Percentiles rank a stretch among this genome's conserved stretches.
These are phyloP conservation scores for Zeuzera pyrina DNA, from an alignment of 2,888 invertebrate genomes.

Conservation along the genomic window DNA sequence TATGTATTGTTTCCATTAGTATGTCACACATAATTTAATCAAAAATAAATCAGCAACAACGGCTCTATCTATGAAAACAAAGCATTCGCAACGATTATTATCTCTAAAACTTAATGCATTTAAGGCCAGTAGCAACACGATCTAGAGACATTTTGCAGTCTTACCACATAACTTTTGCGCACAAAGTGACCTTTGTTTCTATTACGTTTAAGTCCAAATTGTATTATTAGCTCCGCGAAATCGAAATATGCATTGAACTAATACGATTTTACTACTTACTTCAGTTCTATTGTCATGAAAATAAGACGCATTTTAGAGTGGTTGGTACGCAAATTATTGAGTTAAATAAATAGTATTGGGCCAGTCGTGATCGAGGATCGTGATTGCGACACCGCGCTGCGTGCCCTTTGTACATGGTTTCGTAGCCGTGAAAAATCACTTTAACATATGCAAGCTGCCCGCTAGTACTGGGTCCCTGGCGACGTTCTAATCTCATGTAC, in stretches of 20 bases:
- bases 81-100: conserved; percentile 63
- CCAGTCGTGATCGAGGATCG: conserved; percentile 68
- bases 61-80: conserved; percentile 69
- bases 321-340: conserved; percentile 17
- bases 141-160: conserved; percentile 60
- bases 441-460: conserved; percentile 64
- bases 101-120: conserved; percentile 71
- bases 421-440: conserved; percentile 71
- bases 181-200: conserved; percentile 21
- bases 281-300: background rate
- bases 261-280: too few species aligned
- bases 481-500: conserved; percentile 57
- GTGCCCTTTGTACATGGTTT: conserved; percentile 69
- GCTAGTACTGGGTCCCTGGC: conserved; percentile 38
- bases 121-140: conserved; percentile 70
- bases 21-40: conserved; percentile 55
- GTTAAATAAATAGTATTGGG: conserved; percentile 54
- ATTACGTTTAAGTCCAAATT: conserved; percentile 25
- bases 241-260: too few species aligned
- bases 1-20: conserved; percentile 1
- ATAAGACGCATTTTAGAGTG: conserved; percentile 30
- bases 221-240: too few species aligned
- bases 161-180: conserved; percentile 27
- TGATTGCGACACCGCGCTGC: conserved; percentile 69
- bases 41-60: conserved; percentile 67